A percentile compares a stretch with the other conserved stretches of the same genome.
Evolutionary conservation across 2,797 vertebrate genomes (phyloP).

Genomic region (Silurus aristotelis): DNA sequence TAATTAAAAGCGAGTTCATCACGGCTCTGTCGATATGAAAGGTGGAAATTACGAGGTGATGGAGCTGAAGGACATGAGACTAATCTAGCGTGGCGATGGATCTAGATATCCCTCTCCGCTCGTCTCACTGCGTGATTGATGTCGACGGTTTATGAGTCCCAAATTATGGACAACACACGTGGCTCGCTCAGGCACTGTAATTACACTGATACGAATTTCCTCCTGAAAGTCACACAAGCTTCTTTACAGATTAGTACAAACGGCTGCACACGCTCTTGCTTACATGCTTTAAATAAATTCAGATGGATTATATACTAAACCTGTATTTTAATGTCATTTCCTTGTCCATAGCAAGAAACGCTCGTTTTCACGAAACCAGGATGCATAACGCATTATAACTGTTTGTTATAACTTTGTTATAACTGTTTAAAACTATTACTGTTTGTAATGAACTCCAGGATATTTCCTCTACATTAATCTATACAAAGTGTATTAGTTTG

Average conservation of each 20-base stretch:
- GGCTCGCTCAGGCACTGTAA: neutral
- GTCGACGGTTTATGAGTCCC: constrained; percentile 13
- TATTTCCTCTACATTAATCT: no score
- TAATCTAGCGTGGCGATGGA: constrained; percentile 47
- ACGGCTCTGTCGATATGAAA: constrained; percentile 39
- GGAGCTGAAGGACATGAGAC: constrained; percentile 45
- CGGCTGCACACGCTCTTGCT: neutral
- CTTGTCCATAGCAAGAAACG: no score
- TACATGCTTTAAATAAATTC: neutral
- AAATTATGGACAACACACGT: constrained; percentile 22
- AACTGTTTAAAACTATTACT: no score
- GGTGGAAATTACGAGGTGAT: constrained; percentile 45
- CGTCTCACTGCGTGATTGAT: constrained; percentile 41
- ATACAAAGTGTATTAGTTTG: no score
- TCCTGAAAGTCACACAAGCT: constrained; percentile 16
- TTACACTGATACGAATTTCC: constrained; percentile 9
- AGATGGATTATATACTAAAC: neutral
- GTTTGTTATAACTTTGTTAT: no score
- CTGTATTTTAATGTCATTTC: no score
- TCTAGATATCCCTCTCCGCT: constrained; percentile 5
- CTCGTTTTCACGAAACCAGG: no score
- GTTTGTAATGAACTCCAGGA: no score
- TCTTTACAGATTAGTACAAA: constrained; percentile 21
- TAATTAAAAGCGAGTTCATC: constrained; percentile 48
- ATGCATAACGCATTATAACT: no score